Evolutionary conservation across 1,140 invertebrate species (phyloP), one percentile per base, ranked within the genome.

Genomic region (Metopolophium dirhodum): DNA sequence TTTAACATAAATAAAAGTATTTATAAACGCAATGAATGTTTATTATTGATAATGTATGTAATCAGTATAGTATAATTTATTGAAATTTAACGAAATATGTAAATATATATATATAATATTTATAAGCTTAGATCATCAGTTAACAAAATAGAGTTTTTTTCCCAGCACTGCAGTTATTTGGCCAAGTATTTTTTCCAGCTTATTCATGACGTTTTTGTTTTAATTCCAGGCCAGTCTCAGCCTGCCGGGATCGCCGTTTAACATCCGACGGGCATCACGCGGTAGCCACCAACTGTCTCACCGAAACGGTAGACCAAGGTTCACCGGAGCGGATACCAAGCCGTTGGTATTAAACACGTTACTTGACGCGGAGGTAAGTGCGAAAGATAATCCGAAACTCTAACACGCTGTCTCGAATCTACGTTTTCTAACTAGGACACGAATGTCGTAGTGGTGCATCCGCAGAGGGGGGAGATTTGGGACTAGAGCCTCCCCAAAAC

Each of bases 241-340:
- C 96, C 97, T 99, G 95, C 99, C 99, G 94, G 98, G 98, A 94
- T 99, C 98, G 94, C 99, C 99, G 94, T 99, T 99, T 96, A 98
- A 98, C 96, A 96, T 98, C 92, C 97, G 98, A 87, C 96, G 98
- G 94, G 97, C 97, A 94, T 98, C 98, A 94, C 96, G 98, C 94
- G 98, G 97, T 94, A 98, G 98, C 95, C 98, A 99, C 95, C 98
- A 99, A 95, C 98, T 98, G 96, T 97, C 98, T 94, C 96, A 98
- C 95, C 96, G 98, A 94, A 98, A 98, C 95, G 97, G 97, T 93
- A 95, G 95, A 86, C 94, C 95, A 90, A 96, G 97, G 57, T 96
- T 97, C 93, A 96, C 96, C 41, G 97, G 97, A 35, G 97, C 97
- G 94, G 98, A 99, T 95, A 97, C 98, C 94, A 99, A 99, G 95